Evolutionary conservation across 2,113 vertebrate genomes (phyloP), one percentile per base, ranked within the genome.

Genomic region (Ranitomeya variabilis): DNA sequence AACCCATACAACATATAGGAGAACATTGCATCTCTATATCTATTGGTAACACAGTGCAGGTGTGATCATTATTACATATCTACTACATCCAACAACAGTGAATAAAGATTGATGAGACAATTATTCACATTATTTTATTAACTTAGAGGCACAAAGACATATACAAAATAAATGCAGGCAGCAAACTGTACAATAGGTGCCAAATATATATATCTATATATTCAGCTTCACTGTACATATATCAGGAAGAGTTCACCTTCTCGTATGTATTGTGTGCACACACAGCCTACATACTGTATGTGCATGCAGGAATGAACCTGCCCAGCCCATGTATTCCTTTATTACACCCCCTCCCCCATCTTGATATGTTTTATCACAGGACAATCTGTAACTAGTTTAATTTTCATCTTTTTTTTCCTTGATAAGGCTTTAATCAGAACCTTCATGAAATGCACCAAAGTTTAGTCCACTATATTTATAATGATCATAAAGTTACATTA

Each of bases 151-250:
- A 92, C 91, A 90, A 57, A 90, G 90, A 92, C 14, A 62, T 93
- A 94, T 93, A 94, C 93, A 95, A 93, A 90, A 94, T 93, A 94
- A 94, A 92, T 95, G 91, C 93, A 94, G 91, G 93, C 89, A 57
- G 94, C 92, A 92, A 91, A 92, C 91, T 92, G 90, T 92, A 4
- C 13, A 8, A 54, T 55, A 16, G 18, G 8, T 66, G 9, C 2
- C 7, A 21, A 8, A 18, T 73, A 26, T 14, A 26, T 14, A 11
- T 26, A 73, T 73, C 13, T 73, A 73, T 73, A 26, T 31, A 31
- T 31, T 31, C 26, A 31, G 26, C 26, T 31, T 31, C 26, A 31
- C 1, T 31, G 26, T 1, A 31, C 26, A 31, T 31, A 31, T 31
- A 2, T 31, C 26, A 31, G 26, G 26, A 2, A 31, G 26, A 31